These are phyloP conservation scores for Nomia melanderi DNA, from an alignment of 1,140 invertebrate genomes.

Conservation along the genomic window DNA sequence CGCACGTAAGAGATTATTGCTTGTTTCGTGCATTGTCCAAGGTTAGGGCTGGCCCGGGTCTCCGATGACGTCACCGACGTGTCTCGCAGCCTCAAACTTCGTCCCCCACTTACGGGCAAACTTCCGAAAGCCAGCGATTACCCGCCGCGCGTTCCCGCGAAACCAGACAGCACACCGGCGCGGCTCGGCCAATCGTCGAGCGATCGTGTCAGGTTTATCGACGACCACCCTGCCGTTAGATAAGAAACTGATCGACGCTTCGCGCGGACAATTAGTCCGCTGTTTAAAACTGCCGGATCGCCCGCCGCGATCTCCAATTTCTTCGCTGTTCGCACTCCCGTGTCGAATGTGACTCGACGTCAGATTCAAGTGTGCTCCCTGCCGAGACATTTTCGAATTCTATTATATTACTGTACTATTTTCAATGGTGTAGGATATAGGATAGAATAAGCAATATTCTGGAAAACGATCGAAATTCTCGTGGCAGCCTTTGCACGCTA, in stretches of 20 bases:
- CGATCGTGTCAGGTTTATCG: neutral
- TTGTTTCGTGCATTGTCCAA: constrained; percentile 68
- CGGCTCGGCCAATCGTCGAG: neutral
- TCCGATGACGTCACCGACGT: constrained; percentile 73
- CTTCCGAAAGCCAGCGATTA: constrained; percentile 17
- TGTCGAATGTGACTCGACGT: no score
- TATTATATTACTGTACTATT: no score
- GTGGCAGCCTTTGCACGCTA: no score
- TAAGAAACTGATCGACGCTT: neutral
- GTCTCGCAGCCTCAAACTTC: constrained; percentile 77
- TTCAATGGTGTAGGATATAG: no score
- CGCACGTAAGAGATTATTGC: constrained; percentile 28
- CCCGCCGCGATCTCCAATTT: neutral
- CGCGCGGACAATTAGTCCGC: neutral
- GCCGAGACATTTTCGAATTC: no score
- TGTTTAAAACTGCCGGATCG: neutral
- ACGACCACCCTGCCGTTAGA: neutral
- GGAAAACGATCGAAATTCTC: no score
- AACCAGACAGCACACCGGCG: constrained; percentile 11
- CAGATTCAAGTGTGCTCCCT: no score
- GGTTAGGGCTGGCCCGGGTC: constrained; percentile 71
- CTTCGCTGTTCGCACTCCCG: neutral
- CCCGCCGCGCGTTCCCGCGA: neutral
- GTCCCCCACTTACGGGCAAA: constrained; percentile 43
- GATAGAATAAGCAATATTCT: no score